phyloP scores from a whole-genome alignment of 2,888 invertebrate genomes.

The Trachelus iudaicus region DNA sequence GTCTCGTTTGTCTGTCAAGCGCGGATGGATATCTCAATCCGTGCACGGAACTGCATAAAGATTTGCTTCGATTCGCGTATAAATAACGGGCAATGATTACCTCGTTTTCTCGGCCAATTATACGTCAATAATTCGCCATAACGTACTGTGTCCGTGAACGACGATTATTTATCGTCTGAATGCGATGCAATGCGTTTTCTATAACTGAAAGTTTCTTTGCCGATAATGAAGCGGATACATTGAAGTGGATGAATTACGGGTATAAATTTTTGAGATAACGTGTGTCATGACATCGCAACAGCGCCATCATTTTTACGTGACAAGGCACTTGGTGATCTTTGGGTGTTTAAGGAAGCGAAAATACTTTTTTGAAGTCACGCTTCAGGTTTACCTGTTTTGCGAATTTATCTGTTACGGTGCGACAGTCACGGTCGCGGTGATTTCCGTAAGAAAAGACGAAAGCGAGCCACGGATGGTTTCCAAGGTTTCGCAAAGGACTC shows the following conservation, averaged over 20 bases:
- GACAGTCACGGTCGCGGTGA: neutral
- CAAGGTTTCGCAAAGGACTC: constrained; percentile 45
- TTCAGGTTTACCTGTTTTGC: neutral
- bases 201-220: neutral
- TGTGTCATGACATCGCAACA: neutral
- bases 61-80: neutral
- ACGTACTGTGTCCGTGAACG: neutral
- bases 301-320: neutral
- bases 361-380: neutral
- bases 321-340: neutral
- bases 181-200: neutral
- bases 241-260: neutral
- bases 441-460: neutral
- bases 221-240: neutral
- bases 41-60: neutral
- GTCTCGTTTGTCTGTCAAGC: constrained; percentile 1
- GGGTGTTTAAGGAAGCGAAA: neutral
- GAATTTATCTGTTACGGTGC: neutral
- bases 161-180: neutral
- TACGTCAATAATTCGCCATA: neutral
- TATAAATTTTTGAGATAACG: neutral
- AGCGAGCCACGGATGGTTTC: neutral
- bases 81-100: neutral
- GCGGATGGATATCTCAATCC: neutral
- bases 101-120: neutral